These are phyloP conservation scores for Datnioides undecimradiatus DNA, from an alignment of 2,113 vertebrate genomes.

Conservation along the genomic window DNA sequence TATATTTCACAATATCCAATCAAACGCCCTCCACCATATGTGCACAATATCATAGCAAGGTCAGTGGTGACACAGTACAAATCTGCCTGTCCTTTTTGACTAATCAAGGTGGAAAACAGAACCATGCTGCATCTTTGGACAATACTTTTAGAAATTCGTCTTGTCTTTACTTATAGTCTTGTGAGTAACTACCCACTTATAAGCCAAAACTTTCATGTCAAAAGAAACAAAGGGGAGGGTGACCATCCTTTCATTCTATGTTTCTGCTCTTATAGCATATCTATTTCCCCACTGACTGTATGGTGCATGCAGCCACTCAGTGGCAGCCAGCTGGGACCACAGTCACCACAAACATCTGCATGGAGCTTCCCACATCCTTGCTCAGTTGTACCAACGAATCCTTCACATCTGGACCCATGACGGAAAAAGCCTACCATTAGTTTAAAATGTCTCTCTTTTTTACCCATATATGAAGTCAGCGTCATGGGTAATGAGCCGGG, in stretches of 20 bases:
- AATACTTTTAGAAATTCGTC: not conserved
- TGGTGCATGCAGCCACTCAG: slow-evolving; percentile 27
- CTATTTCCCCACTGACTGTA: slow-evolving; percentile 1
- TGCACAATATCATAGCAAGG: slow-evolving; percentile 22
- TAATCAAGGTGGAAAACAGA: slow-evolving; percentile 20
- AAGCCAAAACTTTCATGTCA: not conserved
- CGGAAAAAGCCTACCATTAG: slow-evolving; percentile 7
- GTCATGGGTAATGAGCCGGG: slow-evolving; percentile 15
- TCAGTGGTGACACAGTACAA: slow-evolving; percentile 45
- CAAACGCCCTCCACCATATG: slow-evolving; percentile 6
- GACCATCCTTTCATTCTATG: slow-evolving; percentile 5
- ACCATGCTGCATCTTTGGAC: no score
- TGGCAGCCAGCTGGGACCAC: slow-evolving; percentile 28
- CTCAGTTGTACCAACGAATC: not conserved
- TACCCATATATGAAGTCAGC: slow-evolving; percentile 1
- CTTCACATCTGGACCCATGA: slow-evolving; percentile 33
- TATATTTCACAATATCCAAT: slow-evolving; percentile 33
- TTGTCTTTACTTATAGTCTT: no score
- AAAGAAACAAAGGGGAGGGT: not conserved
- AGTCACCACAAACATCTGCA: slow-evolving; percentile 55
- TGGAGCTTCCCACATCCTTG: slow-evolving; percentile 54
- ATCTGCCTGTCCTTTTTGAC: slow-evolving; percentile 29
- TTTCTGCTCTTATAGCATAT: slow-evolving; percentile 6
- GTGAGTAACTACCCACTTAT: not conserved
- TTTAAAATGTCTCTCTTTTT: not conserved